Conservation (phyloP, 2,888 invertebrate genomes). For the Sialis fuliginosa region DNA sequence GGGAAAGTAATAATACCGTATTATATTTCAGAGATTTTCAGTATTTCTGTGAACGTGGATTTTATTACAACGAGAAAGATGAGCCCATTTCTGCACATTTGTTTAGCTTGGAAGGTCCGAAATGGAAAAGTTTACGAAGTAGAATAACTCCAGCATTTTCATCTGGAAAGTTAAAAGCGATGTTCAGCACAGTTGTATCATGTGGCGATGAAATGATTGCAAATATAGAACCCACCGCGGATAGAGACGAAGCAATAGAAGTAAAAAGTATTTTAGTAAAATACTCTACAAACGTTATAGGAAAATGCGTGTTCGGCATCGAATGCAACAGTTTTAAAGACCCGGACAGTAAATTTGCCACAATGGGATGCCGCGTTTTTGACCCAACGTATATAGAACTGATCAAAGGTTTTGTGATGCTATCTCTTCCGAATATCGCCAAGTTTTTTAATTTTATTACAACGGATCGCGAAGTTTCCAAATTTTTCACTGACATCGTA, state of each 20-base stretch:
- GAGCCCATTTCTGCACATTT: not conserved
- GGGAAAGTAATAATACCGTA: no score
- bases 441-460: not conserved
- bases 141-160: not conserved
- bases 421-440: not conserved
- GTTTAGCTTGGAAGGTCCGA: not conserved
- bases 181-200: not conserved
- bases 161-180: not conserved
- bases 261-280: not conserved
- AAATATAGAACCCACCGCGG: not conserved
- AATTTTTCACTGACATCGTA: not conserved
- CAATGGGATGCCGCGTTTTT: no score
- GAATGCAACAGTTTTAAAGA: no score
- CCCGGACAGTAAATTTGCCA: no score
- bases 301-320: no score
- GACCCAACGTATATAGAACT: no score
- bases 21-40: not conserved
- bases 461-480: not conserved
- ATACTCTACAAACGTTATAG: no score
- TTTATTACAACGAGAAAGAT: not conserved
- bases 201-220: not conserved
- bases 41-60: slow-evolving; percentile 1
- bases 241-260: not conserved
- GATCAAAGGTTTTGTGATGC: no score
- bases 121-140: not conserved